Evolutionary conservation across 1,140 invertebrate species (phyloP).

Genomic region (Hyposmocoma kahamanoa): DNA sequence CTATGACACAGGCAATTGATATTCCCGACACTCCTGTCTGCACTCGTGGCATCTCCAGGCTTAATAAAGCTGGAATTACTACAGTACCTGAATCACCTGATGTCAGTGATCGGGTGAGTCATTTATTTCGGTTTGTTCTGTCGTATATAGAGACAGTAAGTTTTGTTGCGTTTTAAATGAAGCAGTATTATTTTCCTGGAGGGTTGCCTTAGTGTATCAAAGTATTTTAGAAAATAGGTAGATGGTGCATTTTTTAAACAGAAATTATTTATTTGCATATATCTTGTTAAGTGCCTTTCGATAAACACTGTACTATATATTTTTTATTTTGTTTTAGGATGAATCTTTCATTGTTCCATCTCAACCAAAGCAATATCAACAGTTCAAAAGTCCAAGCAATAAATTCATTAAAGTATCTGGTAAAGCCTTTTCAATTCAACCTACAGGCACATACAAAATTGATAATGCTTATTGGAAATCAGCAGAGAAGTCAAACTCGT

Average conservation of each 20-base stretch:
- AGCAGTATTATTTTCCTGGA: background rate
- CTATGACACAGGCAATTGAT: slow-evolving; percentile 55
- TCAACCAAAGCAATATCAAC: slow-evolving; percentile 25
- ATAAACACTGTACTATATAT: too few relatives aligned
- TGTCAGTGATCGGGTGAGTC: slow-evolving; percentile 48
- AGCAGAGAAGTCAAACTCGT: slow-evolving; percentile 45
- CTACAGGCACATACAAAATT: slow-evolving; percentile 42
- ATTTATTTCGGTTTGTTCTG: slow-evolving; percentile 4
- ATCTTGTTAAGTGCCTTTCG: too few relatives aligned
- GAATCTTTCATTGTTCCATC: slow-evolving; percentile 48
- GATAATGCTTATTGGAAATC: slow-evolving; percentile 45
- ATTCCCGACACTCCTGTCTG: slow-evolving; percentile 47
- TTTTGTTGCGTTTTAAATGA: too few relatives aligned
- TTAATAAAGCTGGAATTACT: slow-evolving; percentile 25
- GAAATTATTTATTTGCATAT: too few relatives aligned
- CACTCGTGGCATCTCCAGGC: slow-evolving; percentile 25
- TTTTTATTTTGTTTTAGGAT: slow-evolving; percentile 45
- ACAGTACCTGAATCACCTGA: slow-evolving; percentile 57
- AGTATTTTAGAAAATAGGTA: background rate
- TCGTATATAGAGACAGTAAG: too few relatives aligned
- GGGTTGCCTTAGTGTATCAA: background rate
- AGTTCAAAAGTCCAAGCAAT: slow-evolving; percentile 27
- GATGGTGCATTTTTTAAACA: background rate
- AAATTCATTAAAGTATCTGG: slow-evolving; percentile 36
- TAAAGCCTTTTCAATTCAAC: slow-evolving; percentile 34